phyloP scores from a whole-genome alignment of 2,888 invertebrate species.

The Glyphotaelius pellucidus region DNA sequence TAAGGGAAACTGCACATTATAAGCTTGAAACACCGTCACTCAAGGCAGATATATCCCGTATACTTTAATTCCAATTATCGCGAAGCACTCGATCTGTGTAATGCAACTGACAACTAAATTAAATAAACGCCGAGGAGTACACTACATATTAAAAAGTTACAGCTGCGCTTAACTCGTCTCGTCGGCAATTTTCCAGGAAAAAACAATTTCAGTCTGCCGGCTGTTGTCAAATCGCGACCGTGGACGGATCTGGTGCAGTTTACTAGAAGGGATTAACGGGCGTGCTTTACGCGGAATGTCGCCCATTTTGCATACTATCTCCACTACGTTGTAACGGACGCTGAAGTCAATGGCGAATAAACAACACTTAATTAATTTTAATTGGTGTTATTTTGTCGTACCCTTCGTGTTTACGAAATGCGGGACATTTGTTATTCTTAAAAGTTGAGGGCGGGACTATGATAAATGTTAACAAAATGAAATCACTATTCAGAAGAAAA shows the following conservation, averaged over 20 bases:
- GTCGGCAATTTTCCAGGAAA: constrained; percentile 9
- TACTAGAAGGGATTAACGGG: background rate
- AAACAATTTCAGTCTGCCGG: background rate
- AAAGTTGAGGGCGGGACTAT: background rate
- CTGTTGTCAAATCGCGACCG: constrained; percentile 6
- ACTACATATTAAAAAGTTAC: background rate
- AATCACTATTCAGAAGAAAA: background rate
- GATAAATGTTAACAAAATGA: background rate
- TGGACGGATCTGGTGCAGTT: background rate
- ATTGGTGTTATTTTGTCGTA: background rate
- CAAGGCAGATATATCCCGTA: background rate
- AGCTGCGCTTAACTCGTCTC: background rate
- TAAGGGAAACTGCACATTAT: background rate
- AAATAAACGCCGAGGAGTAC: background rate
- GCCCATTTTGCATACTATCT: background rate
- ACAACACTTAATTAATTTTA: constrained; percentile 2
- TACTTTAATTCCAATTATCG: background rate
- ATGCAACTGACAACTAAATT: background rate
- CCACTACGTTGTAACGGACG: background rate
- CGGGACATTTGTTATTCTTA: background rate
- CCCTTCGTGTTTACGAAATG: background rate
- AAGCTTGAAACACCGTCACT: background rate
- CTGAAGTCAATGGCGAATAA: background rate
- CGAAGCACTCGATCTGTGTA: background rate
- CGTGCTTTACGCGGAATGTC: background rate